Base-by-base conservation (phyloP, 2,113 vertebrate genomes). In the Columba janthina region DNA sequence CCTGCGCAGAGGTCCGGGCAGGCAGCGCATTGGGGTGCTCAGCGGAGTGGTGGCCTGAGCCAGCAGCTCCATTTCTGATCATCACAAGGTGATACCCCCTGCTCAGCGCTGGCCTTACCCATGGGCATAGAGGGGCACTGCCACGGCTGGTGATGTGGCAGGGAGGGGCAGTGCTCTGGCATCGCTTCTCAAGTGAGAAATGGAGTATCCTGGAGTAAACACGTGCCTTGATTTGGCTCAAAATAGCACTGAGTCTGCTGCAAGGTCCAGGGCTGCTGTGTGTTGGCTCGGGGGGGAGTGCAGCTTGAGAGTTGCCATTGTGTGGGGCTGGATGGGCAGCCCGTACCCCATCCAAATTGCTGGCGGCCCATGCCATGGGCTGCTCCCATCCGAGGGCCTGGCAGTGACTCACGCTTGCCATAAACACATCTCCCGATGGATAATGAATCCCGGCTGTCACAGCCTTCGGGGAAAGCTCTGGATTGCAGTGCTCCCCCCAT, bases 201-300 rank as follows among this genome's bases (percentile, higher is more conserved):
- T 16, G 15, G 57, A 80, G 7, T 12, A 18, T 56, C 17, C 22
- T 2, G 4, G 60, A 54, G 32, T 32, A 74, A 86, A 80, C 16
- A 4, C 9, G 2, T 50, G 17, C 10, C 48, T 36, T 2, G 2
- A 0, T 1, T 5, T 2, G 4, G 26, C 56, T 53, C n/a, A 31
- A 87, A 89, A 61, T 53, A 92, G 57, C 7, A 0, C 51, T 42
- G 50, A 18, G n/a, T n/a, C 67, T 70, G 44, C 44, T 89, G 46
- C 56, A 42, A 36, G 77, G 48, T 36, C 32, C 4, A 9, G 64
- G 28, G 32, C n/a, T 57, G 75, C 71, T 6, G 1, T 0, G 0
- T 44, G 54, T 44, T 0, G 2, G 22, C 34, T 10, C 1, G 2
- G 0, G 22, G 46, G 50, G 40, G 32, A 7, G 11, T 6, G 24